Conservation (phyloP, 2,113 vertebrate genomes). For the Gobio gobio region DNA sequence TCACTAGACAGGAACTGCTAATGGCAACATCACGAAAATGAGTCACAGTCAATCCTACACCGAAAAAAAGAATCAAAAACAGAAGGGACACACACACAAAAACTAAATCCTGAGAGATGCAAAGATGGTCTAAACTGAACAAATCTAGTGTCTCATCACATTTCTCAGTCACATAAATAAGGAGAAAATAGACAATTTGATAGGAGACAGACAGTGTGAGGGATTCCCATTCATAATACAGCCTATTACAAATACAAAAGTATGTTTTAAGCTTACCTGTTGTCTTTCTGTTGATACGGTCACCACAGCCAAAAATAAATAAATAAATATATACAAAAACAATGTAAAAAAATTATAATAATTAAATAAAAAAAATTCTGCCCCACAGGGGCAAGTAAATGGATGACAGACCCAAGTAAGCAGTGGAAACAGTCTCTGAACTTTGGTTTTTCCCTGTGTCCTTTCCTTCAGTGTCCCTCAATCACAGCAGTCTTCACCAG, state of each 20-base stretch:
- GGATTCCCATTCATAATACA: neutral
- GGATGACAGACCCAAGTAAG: neutral
- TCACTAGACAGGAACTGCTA: conserved; percentile 32
- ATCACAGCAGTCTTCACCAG: conserved; percentile 8
- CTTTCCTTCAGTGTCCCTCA: conserved; percentile 14
- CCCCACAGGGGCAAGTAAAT: conserved; percentile 36
- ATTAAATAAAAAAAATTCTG: neutral
- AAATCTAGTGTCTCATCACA: neutral
- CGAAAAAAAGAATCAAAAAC: neutral
- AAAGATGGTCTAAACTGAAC: neutral
- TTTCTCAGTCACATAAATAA: neutral
- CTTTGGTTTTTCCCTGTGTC: neutral
- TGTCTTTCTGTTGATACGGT: conserved; percentile 2
- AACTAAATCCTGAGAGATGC: neutral
- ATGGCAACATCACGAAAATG: neutral
- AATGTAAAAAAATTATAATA: neutral
- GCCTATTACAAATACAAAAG: neutral
- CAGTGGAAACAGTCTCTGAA: neutral
- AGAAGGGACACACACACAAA: neutral
- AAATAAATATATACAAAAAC: conserved; percentile 2
- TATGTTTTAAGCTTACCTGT: conserved; percentile 7
- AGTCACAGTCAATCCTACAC: neutral
- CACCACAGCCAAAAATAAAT: neutral
- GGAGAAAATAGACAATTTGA: neutral
- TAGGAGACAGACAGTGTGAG: neutral